A percentile compares a stretch with the other conserved stretches of the same genome.
Conservation (phyloP, 2,888 invertebrate species). For the Cephus sareptanus region DNA sequence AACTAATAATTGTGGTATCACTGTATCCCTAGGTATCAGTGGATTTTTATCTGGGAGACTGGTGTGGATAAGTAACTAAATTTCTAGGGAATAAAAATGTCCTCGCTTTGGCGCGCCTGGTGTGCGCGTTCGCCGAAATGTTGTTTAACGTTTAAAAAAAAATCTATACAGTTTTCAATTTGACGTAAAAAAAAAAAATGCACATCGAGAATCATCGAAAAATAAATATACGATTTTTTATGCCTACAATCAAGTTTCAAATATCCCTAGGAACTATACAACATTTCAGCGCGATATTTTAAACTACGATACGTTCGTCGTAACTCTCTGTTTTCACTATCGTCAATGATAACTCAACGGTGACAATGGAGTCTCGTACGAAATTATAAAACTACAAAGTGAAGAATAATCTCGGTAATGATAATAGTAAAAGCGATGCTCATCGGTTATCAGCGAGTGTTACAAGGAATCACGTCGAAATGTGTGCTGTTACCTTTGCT, state of each 20-base stretch:
- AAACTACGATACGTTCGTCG: not conserved
- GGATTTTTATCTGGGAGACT: not conserved
- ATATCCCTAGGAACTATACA: not conserved
- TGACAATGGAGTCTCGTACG: not conserved
- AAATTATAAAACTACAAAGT: not conserved
- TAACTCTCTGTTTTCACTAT: not conserved
- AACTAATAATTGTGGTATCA: not conserved
- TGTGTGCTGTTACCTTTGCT: not conserved
- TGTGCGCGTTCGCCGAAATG: not conserved
- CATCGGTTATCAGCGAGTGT: not conserved
- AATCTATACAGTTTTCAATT: not conserved
- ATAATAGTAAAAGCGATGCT: not conserved
- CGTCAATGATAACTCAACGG: not conserved
- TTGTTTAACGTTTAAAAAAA: not conserved
- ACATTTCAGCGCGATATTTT: not conserved
- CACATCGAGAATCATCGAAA: not conserved
- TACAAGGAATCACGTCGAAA: not conserved
- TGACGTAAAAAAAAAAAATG: no score
- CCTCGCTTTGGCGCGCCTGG: not conserved
- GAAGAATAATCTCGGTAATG: not conserved
- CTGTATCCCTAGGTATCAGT: not conserved
- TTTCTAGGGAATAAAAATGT: not conserved
- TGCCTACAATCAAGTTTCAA: no score
- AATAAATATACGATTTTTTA: not conserved
- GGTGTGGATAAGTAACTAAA: not conserved